Evolutionary conservation across 2,797 vertebrate species (phyloP), one percentile per base, ranked within the genome.

Genomic region (Pteronotus mesoamericanus): DNA sequence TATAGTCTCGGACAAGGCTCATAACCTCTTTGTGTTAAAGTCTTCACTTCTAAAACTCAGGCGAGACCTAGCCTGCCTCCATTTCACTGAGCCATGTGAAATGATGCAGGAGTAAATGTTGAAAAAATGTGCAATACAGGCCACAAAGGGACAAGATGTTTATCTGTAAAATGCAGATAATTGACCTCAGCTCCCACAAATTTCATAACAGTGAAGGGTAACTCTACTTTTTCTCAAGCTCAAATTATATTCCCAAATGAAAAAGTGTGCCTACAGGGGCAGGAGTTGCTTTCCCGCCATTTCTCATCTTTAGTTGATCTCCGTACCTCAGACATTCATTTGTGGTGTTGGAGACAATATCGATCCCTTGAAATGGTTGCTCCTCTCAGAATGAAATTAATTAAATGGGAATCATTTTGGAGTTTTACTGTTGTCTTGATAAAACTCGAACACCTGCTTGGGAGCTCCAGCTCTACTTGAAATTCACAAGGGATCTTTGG

Each of bases 401-500:
- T 86, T 72, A 89, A 93, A 85, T 39, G 77, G 46, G 34, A 96
- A 83, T 83, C 71, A 92, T 37, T 46, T 92, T 66, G 12, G 72
- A 74, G 24, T 80, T 84, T 71, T 37, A 48, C n/a, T 61, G 29
- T 92, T 75, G n/a, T 57, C 42, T 64, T 68, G 68, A 12, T 89
- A 26, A 86, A 64, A 83, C 48, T 29, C 16, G 42, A n/a, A 66
- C 5, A 34, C 39, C 48, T 61, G 29, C 3, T 3, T 19, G 72
- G 69, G 79, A 89, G 21, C 26, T 11, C 32, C 53, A 48, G 53
- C n/a, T 90, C 16, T 88, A 42, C 51, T 97, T 68, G 69, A 96
- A 92, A 94, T 96, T 93, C 93, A 83, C 32, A 86, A 82, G 51
- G 94, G 80, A 96, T 93, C 94, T 96, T 94, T 90, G 55, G 64